Conservation (phyloP, 2,113 vertebrate species). For the Orthochromis malagaraziensis region DNA sequence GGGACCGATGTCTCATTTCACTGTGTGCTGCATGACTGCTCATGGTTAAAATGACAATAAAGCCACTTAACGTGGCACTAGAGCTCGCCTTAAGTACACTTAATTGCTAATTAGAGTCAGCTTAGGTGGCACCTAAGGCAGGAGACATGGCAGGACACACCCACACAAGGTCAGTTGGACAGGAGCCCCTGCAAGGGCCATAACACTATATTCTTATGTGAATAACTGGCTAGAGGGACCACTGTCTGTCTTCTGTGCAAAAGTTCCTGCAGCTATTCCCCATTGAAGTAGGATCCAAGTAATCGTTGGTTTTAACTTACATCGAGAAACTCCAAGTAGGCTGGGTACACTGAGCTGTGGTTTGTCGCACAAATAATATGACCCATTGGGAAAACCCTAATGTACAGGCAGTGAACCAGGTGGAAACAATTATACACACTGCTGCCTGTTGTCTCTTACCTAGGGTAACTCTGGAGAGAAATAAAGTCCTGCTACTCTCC, state of each 20-base stretch:
- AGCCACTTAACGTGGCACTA: neutral
- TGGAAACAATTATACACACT: neutral
- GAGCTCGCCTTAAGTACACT: fast-evolving
- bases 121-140: neutral
- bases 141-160: neutral
- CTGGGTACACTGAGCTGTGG: neutral
- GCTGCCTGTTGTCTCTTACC: neutral
- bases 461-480: neutral
- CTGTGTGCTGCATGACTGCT: neutral
- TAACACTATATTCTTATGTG: neutral
- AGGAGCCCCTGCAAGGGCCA: neutral
- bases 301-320: neutral
- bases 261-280: neutral
- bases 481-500: neutral
- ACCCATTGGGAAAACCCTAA: neutral
- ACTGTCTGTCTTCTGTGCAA: neutral
- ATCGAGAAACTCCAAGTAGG: neutral
- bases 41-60: neutral
- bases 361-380: neutral
- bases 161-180: neutral
- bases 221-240: neutral
- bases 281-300: neutral
- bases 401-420: neutral
- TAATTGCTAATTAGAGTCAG: neutral
- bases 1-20: neutral